A percentile compares a stretch with the other conserved stretches of the same genome.
phyloP scores from a whole-genome alignment of 2,888 invertebrate genomes.

The Chromoteleia sp. region DNA sequence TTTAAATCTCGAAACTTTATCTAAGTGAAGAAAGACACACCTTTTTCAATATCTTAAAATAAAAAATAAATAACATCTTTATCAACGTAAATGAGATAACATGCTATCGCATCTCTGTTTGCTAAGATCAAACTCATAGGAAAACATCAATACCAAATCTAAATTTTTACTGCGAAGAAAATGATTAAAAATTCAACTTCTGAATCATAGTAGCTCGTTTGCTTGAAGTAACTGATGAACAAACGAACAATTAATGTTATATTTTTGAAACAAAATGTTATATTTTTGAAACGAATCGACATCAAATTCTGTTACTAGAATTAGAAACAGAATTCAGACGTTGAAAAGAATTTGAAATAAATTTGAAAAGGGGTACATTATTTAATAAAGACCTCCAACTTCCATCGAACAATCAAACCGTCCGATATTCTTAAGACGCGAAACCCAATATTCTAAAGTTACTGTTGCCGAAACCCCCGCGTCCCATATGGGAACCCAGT shows the following conservation, averaged over 20 bases:
- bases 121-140: conserved; percentile 36
- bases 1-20: conserved; percentile 12
- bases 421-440: no score
- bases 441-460: conserved; percentile 27
- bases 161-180: conserved; percentile 25
- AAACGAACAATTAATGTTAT: no score
- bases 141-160: conserved; percentile 12
- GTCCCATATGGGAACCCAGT: conserved; percentile 3
- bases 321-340: no score
- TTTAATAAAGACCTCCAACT: no score
- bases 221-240: no score
- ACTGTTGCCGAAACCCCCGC: neutral
- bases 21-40: conserved; percentile 39
- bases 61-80: conserved; percentile 42
- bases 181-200: neutral
- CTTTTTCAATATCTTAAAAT: conserved; percentile 43
- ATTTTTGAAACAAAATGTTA: no score
- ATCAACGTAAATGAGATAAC: conserved; percentile 20
- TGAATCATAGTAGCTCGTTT: neutral
- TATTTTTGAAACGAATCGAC: no score
- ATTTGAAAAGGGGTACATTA: no score
- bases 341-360: no score
- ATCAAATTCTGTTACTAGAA: no score
- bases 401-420: no score
- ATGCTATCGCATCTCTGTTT: conserved; percentile 33